Base-by-base conservation (phyloP, 2,113 vertebrate genomes). In the Eulemur macaco region DNA sequence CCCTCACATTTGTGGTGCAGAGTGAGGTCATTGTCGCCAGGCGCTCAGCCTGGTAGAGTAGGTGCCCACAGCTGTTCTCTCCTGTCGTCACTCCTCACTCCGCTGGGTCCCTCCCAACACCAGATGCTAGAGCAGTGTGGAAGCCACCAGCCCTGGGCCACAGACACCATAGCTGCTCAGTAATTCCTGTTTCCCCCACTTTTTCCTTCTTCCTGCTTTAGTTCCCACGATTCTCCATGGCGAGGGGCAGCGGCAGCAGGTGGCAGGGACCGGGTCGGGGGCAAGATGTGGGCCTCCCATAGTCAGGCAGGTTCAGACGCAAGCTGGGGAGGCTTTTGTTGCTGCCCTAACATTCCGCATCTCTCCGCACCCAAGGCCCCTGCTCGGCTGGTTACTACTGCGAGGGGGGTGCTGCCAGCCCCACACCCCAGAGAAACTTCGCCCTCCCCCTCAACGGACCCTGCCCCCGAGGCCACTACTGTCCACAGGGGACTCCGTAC, bases 331-430 rank as follows among this genome's bases (percentile, higher is more conserved):
- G 13, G 9, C 37, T 89, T 89, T 86, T 17, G 8, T 37, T 47
- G 29, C 83, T 71, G 2, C 34, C 37, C 69, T 93, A 29, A 95
- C 84, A 88, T 34, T 34, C 71, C 20, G 3, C 8, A 5, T 47
- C 34, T 94, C 56, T 89, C 76, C 89, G 3, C n/a, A 14, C 14
- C 77, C 29, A 86, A 99, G 99, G 99, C 52, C 97, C 81, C 12
- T 99, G 99, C 96, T 98, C 98, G 23, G 97, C 99, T 37, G 99
- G 99, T 15, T 99, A 98, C 98, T 99, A 99, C 97, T 99, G 99
- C 25, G 98, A 99, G n/a, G 98, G 98, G 86, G 99, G 99, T 18
- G 99, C 99, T 39, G 83, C 93, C 1, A 98, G 98, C 68, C 98
- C 99, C 27, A 96, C 98, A 39, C 99, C 99, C 0, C 96, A 78